Percentiles rank a stretch among this genome's conserved stretches.
These are phyloP conservation scores for Oostethus manadensis DNA, from an alignment of 2,113 vertebrate genomes.

Conservation along the genomic window DNA sequence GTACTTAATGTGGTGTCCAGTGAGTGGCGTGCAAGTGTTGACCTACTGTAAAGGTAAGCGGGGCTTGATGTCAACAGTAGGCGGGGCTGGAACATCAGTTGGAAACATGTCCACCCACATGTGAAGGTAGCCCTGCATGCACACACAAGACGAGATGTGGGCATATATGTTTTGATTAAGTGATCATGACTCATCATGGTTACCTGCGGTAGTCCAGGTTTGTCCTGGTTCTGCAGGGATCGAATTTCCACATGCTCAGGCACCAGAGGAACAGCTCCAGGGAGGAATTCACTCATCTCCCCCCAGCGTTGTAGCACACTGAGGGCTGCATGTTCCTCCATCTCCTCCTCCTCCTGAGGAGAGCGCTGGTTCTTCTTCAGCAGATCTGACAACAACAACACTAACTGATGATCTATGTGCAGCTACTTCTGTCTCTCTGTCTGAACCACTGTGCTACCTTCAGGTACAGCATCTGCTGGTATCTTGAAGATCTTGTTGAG, in stretches of 20 bases:
- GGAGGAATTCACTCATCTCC: slow-evolving; percentile 81
- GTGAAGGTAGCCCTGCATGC: slow-evolving; percentile 81
- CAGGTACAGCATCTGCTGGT: slow-evolving; percentile 74
- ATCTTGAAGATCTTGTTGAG: slow-evolving; percentile 89
- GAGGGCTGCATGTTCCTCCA: slow-evolving; percentile 83
- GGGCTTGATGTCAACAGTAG: slow-evolving; percentile 86
- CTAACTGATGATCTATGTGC: background rate
- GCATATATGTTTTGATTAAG: background rate
- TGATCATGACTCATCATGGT: background rate
- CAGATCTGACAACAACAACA: slow-evolving; percentile 55
- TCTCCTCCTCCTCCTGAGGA: slow-evolving; percentile 56
- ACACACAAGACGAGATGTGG: background rate
- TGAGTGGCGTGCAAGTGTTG: background rate
- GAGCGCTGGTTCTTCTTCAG: slow-evolving; percentile 70
- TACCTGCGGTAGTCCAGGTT: slow-evolving; percentile 84
- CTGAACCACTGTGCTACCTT: slow-evolving; percentile 75
- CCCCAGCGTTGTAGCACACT: slow-evolving; percentile 83
- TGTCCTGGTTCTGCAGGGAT: slow-evolving; percentile 75
- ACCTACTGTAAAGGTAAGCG: slow-evolving; percentile 80
- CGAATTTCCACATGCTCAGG: slow-evolving; percentile 86
- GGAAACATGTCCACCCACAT: slow-evolving; percentile 98
- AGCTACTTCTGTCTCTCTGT: background rate
- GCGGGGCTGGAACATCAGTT: slow-evolving; percentile 80
- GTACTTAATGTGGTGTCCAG: background rate
- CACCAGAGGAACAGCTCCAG: slow-evolving; percentile 76